Conservation (phyloP, 92 coral and sea anemone species). For the Porites evermanni region DNA sequence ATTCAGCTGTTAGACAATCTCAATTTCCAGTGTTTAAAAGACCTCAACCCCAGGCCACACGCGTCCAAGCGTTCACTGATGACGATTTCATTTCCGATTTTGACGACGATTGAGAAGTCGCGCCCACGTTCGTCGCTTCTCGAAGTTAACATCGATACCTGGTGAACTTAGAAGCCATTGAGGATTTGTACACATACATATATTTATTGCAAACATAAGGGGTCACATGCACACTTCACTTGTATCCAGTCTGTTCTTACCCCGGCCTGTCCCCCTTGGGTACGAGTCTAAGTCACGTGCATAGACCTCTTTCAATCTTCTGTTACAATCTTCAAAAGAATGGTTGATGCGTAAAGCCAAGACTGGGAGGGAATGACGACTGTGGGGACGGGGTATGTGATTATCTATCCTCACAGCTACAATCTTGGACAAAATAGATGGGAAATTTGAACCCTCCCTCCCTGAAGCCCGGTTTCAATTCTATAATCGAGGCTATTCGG, state of each 20-base stretch:
- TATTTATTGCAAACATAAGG: neutral
- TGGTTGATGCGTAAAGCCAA: too few relatives aligned
- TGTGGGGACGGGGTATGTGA: too few relatives aligned
- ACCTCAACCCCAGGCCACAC: conserved; percentile 62
- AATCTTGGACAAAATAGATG: too few relatives aligned
- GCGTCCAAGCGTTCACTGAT: conserved; percentile 57
- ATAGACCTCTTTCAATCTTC: neutral
- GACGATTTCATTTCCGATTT: conserved; percentile 67
- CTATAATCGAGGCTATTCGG: too few relatives aligned
- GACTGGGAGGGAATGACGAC: too few relatives aligned
- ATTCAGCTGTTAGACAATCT: neutral
- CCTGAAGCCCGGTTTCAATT: too few relatives aligned
- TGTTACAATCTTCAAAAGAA: too few relatives aligned
- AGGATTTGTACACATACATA: neutral
- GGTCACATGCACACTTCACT: neutral
- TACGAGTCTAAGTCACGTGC: neutral
- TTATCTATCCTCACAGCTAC: too few relatives aligned
- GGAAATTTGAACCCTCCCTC: too few relatives aligned
- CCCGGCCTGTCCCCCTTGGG: neutral
- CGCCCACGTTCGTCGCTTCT: neutral
- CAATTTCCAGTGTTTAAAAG: conserved; percentile 29
- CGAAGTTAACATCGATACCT: neutral
- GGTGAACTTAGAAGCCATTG: neutral
- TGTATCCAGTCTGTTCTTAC: neutral
- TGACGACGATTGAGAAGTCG: conserved; percentile 51